phyloP scores from a whole-genome alignment of 2,888 invertebrate genomes.

The Pegoplata infirma region DNA sequence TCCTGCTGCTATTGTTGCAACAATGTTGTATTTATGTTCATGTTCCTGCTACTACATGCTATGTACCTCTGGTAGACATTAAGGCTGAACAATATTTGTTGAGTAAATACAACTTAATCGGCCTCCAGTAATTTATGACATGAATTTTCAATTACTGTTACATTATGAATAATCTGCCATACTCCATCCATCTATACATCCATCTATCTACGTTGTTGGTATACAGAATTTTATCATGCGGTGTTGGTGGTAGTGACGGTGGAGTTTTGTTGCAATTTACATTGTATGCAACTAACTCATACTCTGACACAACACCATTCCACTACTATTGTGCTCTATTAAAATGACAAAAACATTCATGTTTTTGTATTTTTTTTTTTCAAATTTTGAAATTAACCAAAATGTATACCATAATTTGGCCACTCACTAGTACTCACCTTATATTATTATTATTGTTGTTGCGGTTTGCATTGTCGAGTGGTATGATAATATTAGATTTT shows the following conservation, averaged over 20 bases:
- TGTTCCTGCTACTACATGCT: background rate
- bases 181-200: slow-evolving; percentile 67
- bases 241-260: background rate
- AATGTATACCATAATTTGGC: background rate
- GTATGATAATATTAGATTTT: background rate
- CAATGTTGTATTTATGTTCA: background rate
- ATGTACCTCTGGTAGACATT: background rate
- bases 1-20: background rate
- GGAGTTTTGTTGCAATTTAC: slow-evolving; percentile 5
- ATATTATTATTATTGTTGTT: background rate
- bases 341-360: slow-evolving; percentile 22
- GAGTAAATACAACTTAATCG: slow-evolving; percentile 64
- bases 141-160: slow-evolving; percentile 67
- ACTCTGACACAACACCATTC: background rate
- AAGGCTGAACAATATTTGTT: slow-evolving; percentile 22
- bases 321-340: background rate
- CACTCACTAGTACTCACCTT: background rate
- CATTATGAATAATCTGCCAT: slow-evolving; percentile 61
- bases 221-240: slow-evolving; percentile 64
- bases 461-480: background rate
- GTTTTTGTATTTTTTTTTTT: slow-evolving; percentile 7
- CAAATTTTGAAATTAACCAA: background rate
- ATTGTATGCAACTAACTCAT: slow-evolving; percentile 8
- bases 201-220: too few relatives aligned
- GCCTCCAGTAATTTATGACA: slow-evolving; percentile 70